Base-by-base conservation (phyloP, 2,797 vertebrate genomes). In the Enteromius fasciolatus region DNA sequence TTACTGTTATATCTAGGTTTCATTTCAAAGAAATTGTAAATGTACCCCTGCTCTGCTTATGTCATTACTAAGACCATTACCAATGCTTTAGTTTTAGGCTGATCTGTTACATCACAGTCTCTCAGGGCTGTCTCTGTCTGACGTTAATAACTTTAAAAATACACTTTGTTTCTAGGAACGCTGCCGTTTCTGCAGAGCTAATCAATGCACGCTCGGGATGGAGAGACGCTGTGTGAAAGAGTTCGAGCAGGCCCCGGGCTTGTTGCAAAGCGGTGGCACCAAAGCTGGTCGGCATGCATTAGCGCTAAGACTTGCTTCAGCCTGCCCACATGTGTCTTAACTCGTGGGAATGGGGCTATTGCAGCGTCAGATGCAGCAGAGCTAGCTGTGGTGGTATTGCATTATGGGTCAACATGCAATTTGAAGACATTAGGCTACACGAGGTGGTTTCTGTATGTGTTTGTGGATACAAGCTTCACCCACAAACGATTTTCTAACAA, bases 211-310 rank as follows among this genome's bases (percentile, higher is more conserved):
- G 41, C 44, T 20, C 14, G 12, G 68, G n/a, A 76, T 70, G 20
- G 33, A 73, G 61, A 63, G 39, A 67, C 12, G 50, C n/a, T 78
- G 14, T 85, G 61, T 68, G 31, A 48, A 57, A 83, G 79, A 28
- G 81, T 82, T 10, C 48, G 67, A 81, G 78, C 4, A 74, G 15
- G 75, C 75, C 69, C 15, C 36, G 25, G 80, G 83, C 46, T 67
- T 77, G 46, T 46, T 67, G 54, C 28, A 72, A 14, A 63, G 64
- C 3, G 5, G 44, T 57, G 52, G 76, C 9, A 77, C 73, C 73
- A 69, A 83, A 57, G 69, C 48, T 73, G 25, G n/a, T 76, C 33
- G 46, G 46, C 83, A 48, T 80, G 86, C 86, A 44, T 81, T 57
- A 67, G 48, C 33, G 20, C 52, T 52, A 74, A 79, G 59, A 75